These are phyloP conservation scores for Drosophila peninsularis DNA, from an alignment of 2,888 invertebrate species.

Conservation along the genomic window DNA sequence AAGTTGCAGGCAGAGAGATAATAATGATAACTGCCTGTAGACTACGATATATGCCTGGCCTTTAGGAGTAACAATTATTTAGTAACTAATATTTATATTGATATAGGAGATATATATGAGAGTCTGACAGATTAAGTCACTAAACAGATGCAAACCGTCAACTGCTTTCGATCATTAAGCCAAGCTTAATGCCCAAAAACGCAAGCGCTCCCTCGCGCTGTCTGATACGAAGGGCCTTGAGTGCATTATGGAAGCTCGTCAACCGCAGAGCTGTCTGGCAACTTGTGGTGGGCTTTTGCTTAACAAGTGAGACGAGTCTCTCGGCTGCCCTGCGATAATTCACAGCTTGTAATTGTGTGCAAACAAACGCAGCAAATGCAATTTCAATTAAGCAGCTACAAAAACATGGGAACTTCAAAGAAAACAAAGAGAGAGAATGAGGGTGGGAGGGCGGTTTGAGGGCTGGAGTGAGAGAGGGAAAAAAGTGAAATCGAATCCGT, in stretches of 20 bases:
- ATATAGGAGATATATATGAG: not conserved
- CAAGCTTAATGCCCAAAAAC: not conserved
- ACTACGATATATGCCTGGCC: too few relatives aligned
- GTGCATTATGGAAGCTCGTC: slow-evolving; percentile 5
- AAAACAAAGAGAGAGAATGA: not conserved
- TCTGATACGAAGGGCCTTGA: not conserved
- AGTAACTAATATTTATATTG: too few relatives aligned
- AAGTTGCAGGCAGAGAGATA: not conserved
- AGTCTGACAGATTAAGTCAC: not conserved
- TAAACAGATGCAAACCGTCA: not conserved
- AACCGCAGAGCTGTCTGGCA: slow-evolving; percentile 43
- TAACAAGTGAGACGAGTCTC: slow-evolving; percentile 53
- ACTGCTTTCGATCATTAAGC: not conserved
- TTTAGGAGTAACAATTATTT: too few relatives aligned
- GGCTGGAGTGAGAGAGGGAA: slow-evolving; percentile 5
- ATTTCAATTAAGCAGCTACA: slow-evolving; percentile 68
- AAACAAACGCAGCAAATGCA: slow-evolving; percentile 74
- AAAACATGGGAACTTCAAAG: slow-evolving; percentile 20
- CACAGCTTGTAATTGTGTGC: slow-evolving; percentile 67
- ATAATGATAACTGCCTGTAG: too few relatives aligned
- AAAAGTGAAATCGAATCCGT: slow-evolving; percentile 75
- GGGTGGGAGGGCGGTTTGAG: not conserved
- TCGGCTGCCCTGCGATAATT: slow-evolving; percentile 30
- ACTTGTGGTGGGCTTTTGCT: slow-evolving; percentile 51
- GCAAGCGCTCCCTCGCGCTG: not conserved